Evolutionary conservation across 2,888 invertebrate species (phyloP).

Genomic region (Melanotus villosus): DNA sequence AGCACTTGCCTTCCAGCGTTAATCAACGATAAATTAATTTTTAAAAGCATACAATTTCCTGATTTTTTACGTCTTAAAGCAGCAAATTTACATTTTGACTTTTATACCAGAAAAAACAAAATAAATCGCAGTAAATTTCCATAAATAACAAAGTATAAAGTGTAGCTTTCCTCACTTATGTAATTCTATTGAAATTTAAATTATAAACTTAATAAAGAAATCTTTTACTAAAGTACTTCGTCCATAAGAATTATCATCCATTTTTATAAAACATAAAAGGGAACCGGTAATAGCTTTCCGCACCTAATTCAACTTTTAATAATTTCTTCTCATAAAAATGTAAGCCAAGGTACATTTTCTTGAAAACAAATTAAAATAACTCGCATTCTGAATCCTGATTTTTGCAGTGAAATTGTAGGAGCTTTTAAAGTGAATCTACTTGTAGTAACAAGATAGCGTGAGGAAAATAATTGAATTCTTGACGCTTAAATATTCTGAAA

Average conservation of each 20-base stretch:
- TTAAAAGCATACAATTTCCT: too few relatives aligned
- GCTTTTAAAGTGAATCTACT: neutral
- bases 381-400: slow-evolving; percentile 5
- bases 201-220: too few relatives aligned
- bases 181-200: too few relatives aligned
- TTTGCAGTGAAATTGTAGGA: neutral
- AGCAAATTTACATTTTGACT: too few relatives aligned
- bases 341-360: neutral
- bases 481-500: neutral
- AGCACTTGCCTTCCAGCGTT: too few relatives aligned
- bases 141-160: too few relatives aligned
- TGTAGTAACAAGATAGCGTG: neutral
- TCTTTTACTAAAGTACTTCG: too few relatives aligned
- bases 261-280: neutral
- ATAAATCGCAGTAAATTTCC: too few relatives aligned
- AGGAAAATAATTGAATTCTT: slow-evolving; percentile 11
- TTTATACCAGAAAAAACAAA: too few relatives aligned
- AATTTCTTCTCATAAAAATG: neutral
- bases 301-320: slow-evolving; percentile 15
- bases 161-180: too few relatives aligned
- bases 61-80: too few relatives aligned
- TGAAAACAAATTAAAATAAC: slow-evolving; percentile 6
- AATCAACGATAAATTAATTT: too few relatives aligned
- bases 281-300: neutral
- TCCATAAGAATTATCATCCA: neutral